Percentiles rank a stretch among this genome's conserved stretches.
phyloP scores from a whole-genome alignment of 2,888 invertebrate genomes.

The Parthenolecanium corni region DNA sequence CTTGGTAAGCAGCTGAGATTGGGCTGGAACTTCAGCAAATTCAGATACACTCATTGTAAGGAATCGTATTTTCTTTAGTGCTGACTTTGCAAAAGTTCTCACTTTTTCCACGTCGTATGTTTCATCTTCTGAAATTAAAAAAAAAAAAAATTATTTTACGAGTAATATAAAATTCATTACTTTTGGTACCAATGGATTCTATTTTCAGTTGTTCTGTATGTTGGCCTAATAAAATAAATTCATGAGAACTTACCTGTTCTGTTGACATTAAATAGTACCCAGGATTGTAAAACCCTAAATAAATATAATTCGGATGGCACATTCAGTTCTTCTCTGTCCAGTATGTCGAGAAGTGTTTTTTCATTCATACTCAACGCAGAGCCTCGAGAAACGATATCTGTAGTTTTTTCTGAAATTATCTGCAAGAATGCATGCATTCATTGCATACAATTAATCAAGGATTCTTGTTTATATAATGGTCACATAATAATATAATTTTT shows the following conservation, averaged over 20 bases:
- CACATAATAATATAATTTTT: no score
- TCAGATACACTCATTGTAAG: constrained; percentile 66
- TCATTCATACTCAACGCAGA: constrained; percentile 68
- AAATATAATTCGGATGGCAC: constrained; percentile 64
- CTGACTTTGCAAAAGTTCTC: constrained; percentile 36
- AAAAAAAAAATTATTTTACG: not conserved
- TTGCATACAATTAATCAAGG: no score
- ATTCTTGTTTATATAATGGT: no score
- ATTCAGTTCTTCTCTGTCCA: constrained; percentile 61
- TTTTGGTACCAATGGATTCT: not conserved
- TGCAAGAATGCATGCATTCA: constrained; percentile 40
- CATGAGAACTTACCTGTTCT: not conserved
- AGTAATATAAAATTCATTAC: not conserved
- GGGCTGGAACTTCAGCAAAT: constrained; percentile 71
- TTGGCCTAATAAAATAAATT: not conserved
- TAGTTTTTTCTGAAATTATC: constrained; percentile 65
- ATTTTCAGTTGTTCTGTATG: not conserved
- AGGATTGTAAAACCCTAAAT: constrained; percentile 60
- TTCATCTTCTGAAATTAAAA: constrained; percentile 14
- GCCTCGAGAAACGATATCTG: constrained; percentile 59
- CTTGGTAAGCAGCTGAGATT: constrained; percentile 57
- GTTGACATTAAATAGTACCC: constrained; percentile 37
- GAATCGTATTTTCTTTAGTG: constrained; percentile 65
- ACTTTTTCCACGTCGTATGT: constrained; percentile 32
- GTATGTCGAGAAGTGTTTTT: constrained; percentile 59